These are phyloP conservation scores for Poecilia wingei DNA, from an alignment of 2,797 vertebrate genomes.

Conservation along the genomic window DNA sequence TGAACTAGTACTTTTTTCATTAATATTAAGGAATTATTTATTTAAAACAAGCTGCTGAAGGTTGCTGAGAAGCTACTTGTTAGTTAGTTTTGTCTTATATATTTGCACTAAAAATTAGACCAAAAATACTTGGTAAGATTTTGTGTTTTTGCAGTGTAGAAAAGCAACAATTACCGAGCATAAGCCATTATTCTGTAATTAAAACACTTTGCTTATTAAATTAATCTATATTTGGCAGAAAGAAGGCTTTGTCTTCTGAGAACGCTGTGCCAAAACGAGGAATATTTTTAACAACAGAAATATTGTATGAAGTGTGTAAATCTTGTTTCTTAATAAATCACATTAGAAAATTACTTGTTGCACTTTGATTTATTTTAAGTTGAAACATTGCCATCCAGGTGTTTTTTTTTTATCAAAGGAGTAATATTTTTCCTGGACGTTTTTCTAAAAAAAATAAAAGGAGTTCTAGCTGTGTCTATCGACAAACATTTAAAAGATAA, in stretches of 20 bases:
- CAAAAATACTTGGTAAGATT: too few species aligned
- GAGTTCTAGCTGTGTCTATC: background rate
- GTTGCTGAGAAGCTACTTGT: too few species aligned
- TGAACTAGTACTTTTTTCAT: too few species aligned
- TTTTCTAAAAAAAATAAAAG: background rate
- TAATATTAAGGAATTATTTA: too few species aligned
- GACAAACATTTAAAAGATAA: background rate
- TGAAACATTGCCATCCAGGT: background rate
- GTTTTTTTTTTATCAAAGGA: background rate
- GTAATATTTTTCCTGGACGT: background rate
- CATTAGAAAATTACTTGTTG: background rate
- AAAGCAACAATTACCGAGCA: slow-evolving; percentile 10
- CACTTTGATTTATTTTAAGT: background rate
- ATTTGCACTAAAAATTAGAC: too few species aligned
- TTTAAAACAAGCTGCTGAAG: too few species aligned
- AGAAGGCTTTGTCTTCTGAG: slow-evolving; percentile 3
- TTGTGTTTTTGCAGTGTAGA: slow-evolving; percentile 1
- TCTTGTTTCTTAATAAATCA: slow-evolving; percentile 51
- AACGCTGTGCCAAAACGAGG: slow-evolving; percentile 13
- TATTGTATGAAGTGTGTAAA: slow-evolving; percentile 16
- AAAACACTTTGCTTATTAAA: slow-evolving; percentile 9
- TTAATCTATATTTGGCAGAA: slow-evolving; percentile 30
- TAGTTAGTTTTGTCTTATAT: too few species aligned
- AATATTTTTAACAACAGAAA: slow-evolving; percentile 23
- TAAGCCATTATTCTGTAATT: slow-evolving; percentile 13